A percentile compares a stretch with the other conserved stretches of the same genome.
Conservation (phyloP, 2,888 invertebrate genomes). For the Malthinus flaveolus region DNA sequence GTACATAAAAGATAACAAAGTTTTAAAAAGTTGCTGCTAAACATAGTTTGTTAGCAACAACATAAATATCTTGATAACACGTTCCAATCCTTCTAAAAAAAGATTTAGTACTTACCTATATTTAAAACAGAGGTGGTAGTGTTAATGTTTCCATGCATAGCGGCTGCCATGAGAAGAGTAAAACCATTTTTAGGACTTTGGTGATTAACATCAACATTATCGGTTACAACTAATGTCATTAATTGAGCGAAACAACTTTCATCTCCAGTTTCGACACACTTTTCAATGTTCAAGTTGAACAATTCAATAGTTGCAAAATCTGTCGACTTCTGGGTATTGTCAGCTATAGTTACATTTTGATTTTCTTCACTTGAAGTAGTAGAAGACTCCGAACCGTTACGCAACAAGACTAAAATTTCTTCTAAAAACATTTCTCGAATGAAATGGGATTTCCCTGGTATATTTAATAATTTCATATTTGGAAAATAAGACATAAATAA, state of each 20-base stretch:
- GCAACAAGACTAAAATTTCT: conserved; percentile 69
- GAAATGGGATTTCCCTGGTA: conserved; percentile 67
- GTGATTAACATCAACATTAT: conserved; percentile 75
- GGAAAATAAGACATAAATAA: conserved; percentile 85
- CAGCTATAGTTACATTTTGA: too few relatives aligned
- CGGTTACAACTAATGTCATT: conserved; percentile 76
- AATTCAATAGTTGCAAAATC: background rate
- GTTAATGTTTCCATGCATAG: conserved; percentile 69
- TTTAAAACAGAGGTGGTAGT: conserved; percentile 71
- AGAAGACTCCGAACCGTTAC: conserved; percentile 35
- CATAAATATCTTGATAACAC: too few relatives aligned
- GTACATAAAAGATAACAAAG: too few relatives aligned
- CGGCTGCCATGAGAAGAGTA: conserved; percentile 80
- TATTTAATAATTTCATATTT: conserved; percentile 51
- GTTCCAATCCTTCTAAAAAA: too few relatives aligned
- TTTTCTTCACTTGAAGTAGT: too few relatives aligned
- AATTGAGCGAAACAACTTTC: conserved; percentile 61
- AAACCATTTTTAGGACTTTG: conserved; percentile 67
- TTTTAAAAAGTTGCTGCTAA: too few relatives aligned
- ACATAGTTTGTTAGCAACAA: too few relatives aligned
- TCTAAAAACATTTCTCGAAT: conserved; percentile 81
- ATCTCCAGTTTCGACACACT: conserved; percentile 63
- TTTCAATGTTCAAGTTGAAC: conserved; percentile 52
- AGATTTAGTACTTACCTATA: conserved; percentile 57
- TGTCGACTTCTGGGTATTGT: too few relatives aligned